Conservation (phyloP, 2,888 invertebrate genomes). For the Sepioteuthis lessoniana region DNA sequence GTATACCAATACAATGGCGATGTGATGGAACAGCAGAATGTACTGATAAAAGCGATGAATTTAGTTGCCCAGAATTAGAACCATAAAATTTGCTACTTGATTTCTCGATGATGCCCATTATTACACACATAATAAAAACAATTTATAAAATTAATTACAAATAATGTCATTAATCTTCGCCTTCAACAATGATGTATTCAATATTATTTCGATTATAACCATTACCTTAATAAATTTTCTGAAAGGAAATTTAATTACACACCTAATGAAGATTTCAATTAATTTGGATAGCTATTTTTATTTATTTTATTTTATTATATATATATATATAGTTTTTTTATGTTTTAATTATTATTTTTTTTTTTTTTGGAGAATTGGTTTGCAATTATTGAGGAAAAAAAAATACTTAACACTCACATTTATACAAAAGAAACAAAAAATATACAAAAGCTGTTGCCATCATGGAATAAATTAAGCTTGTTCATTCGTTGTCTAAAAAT, state of each 20-base stretch:
- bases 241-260: background rate
- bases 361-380: too few species aligned
- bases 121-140: background rate
- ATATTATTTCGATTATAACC: background rate
- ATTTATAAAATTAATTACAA: background rate
- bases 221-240: background rate
- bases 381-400: too few species aligned
- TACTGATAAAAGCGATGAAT: slow-evolving; percentile 34
- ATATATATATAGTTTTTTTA: too few species aligned
- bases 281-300: too few species aligned
- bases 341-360: too few species aligned
- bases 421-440: too few species aligned
- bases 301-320: too few species aligned
- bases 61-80: background rate
- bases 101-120: background rate
- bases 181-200: background rate
- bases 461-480: too few species aligned
- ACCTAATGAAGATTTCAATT: background rate
- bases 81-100: too few species aligned
- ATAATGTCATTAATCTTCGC: background rate
- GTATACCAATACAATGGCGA: slow-evolving; percentile 36
- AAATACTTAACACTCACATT: too few species aligned
- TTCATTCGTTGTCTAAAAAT: too few species aligned
- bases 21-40: slow-evolving; percentile 41
- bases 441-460: too few species aligned